A percentile compares a stretch with the other conserved stretches of the same genome.
Evolutionary conservation across 2,888 invertebrate genomes (phyloP).

Genomic region (Torymus aiolomorphi): DNA sequence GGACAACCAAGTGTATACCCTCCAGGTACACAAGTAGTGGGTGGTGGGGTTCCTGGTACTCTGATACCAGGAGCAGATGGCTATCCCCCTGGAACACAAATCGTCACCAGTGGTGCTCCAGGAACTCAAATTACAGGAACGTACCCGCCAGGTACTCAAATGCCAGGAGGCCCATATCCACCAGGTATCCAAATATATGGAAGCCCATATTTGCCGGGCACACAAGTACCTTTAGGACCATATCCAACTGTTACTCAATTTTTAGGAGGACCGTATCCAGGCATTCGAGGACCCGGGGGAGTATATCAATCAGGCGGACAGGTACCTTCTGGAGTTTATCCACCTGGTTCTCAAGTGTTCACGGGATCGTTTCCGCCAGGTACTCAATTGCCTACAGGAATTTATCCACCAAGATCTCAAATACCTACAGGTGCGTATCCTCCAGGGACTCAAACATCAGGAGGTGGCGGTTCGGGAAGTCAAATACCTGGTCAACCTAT

Average conservation of each 20-base stretch:
- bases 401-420: constrained; percentile 11
- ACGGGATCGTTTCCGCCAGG: background rate
- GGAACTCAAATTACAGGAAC: constrained; percentile 52
- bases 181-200: background rate
- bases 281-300: background rate
- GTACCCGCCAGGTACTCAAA: constrained; percentile 2
- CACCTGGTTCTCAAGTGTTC: background rate
- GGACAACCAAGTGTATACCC: background rate
- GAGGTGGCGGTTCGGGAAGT: no score
- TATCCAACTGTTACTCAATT: no score
- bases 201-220: constrained; percentile 26
- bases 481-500: no score
- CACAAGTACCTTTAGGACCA: constrained; percentile 12
- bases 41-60: constrained; percentile 12
- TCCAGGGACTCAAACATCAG: no score
- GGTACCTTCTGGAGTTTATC: constrained; percentile 48
- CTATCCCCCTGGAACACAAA: constrained; percentile 51
- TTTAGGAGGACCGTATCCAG: constrained; percentile 35
- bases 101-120: constrained; percentile 44
- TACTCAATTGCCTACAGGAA: constrained; percentile 41
- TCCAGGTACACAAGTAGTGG: constrained; percentile 26
- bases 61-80: background rate
- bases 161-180: constrained; percentile 32
- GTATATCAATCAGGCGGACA: constrained; percentile 37
- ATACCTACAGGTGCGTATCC: constrained; percentile 42